phyloP scores from a whole-genome alignment of 2,888 invertebrate species.

The Lasioglossum marginatum region DNA sequence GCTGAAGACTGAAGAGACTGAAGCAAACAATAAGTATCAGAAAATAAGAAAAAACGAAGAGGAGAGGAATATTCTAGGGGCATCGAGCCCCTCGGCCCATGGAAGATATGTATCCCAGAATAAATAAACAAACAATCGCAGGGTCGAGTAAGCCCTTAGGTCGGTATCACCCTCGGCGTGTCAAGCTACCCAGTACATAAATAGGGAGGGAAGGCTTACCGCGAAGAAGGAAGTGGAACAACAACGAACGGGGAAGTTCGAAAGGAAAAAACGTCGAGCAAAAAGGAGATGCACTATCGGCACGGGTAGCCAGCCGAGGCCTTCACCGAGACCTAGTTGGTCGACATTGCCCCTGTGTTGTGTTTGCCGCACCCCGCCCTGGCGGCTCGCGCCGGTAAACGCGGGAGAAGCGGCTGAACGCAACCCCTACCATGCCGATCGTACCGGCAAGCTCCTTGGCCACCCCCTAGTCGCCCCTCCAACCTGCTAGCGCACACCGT shows the following conservation, averaged over 20 bases:
- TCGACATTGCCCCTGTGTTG: slow-evolving; percentile 82
- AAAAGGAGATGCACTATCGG: slow-evolving; percentile 54
- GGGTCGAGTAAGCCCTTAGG: background rate
- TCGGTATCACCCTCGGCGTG: background rate
- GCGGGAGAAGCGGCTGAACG: slow-evolving; percentile 33
- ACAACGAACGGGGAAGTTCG: background rate
- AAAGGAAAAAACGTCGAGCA: slow-evolving; percentile 30
- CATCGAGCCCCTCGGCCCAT: background rate
- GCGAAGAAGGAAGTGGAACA: background rate
- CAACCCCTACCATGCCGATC: slow-evolving; percentile 33
- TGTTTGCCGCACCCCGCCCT: slow-evolving; percentile 64
- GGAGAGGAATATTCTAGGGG: background rate
- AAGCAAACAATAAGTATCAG: background rate
- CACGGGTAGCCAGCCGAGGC: slow-evolving; percentile 73
- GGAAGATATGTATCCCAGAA: background rate
- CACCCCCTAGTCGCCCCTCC: slow-evolving; percentile 17
- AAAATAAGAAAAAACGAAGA: background rate
- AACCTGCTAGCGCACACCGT: slow-evolving; percentile 20
- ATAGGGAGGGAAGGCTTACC: background rate
- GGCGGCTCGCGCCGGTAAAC: slow-evolving; percentile 10
- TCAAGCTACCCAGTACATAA: background rate
- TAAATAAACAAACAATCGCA: slow-evolving; percentile 2
- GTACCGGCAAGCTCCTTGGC: slow-evolving; percentile 23
- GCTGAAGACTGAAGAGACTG: too few species aligned
- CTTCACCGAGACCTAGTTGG: slow-evolving; percentile 83